A percentile compares a stretch with the other conserved stretches of the same genome.
Evolutionary conservation across 2,797 vertebrate genomes (phyloP).

Genomic region (Thamnophis elegans): DNA sequence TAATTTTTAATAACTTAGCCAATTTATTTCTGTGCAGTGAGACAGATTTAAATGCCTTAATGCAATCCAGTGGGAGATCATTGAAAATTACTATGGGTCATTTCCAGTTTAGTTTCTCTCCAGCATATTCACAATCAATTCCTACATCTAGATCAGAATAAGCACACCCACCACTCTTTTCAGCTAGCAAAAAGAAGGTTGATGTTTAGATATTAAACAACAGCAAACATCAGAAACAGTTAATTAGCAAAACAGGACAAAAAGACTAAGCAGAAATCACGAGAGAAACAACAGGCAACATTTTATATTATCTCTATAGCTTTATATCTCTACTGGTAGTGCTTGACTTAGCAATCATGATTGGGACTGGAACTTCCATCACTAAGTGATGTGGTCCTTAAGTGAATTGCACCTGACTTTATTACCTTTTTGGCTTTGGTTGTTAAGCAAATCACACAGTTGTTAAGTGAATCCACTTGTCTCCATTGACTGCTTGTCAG

Average conservation of each 20-base stretch:
- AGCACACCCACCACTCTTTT: neutral
- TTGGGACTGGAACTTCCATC: neutral
- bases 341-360: neutral
- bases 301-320: neutral
- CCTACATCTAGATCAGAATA: neutral
- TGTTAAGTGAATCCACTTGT: neutral
- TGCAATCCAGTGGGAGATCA: neutral
- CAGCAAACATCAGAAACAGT: neutral
- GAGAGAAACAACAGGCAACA: neutral
- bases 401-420: neutral
- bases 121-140: neutral
- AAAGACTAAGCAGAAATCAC: neutral
- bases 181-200: neutral
- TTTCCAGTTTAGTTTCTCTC: neutral
- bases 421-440: neutral
- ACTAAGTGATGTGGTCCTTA: neutral
- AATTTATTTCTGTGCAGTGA: neutral
- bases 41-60: constrained; percentile 1
- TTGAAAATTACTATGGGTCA: neutral
- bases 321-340: neutral
- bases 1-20: constrained; percentile 16
- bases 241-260: neutral
- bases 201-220: neutral
- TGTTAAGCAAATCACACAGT: neutral
- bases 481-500: neutral